These are phyloP conservation scores for Semnornis frantzii DNA, from an alignment of 2,113 vertebrate genomes.

Conservation along the genomic window DNA sequence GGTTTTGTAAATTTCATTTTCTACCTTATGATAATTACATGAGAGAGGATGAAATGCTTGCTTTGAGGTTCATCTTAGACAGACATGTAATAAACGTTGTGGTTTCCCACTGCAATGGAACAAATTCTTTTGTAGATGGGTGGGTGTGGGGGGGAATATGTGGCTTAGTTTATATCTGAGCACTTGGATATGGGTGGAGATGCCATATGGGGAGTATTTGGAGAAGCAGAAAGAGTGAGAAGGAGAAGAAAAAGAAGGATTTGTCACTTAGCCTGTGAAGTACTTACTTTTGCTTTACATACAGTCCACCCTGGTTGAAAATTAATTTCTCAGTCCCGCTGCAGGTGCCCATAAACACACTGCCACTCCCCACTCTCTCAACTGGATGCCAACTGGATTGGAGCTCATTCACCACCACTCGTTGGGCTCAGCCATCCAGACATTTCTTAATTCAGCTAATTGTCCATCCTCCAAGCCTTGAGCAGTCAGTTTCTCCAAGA, in stretches of 20 bases:
- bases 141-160: not conserved
- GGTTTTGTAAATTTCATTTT: slow-evolving; percentile 80
- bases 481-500: too few species aligned
- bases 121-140: slow-evolving; percentile 50
- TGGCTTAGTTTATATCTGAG: slow-evolving; percentile 44
- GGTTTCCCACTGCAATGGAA: slow-evolving; percentile 71
- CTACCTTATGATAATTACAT: slow-evolving; percentile 76
- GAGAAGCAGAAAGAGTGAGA: not conserved
- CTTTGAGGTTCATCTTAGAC: slow-evolving; percentile 78
- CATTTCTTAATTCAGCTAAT: too few species aligned
- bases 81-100: slow-evolving; percentile 73
- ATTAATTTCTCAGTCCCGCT: slow-evolving; percentile 23
- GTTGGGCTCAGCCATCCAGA: too few species aligned
- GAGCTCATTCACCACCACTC: too few species aligned
- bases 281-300: slow-evolving; percentile 11
- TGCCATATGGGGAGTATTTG: not conserved
- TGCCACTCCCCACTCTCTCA: not conserved
- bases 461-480: too few species aligned
- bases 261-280: slow-evolving; percentile 19
- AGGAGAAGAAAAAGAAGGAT: not conserved
- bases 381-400: too few species aligned
- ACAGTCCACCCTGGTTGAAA: slow-evolving; percentile 19
- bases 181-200: not conserved
- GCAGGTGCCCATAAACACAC: not conserved
- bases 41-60: slow-evolving; percentile 74